A percentile compares a stretch with the other conserved stretches of the same genome.
These are phyloP conservation scores for Apamea crenata DNA, from an alignment of 2,888 invertebrate genomes.

Conservation along the genomic window DNA sequence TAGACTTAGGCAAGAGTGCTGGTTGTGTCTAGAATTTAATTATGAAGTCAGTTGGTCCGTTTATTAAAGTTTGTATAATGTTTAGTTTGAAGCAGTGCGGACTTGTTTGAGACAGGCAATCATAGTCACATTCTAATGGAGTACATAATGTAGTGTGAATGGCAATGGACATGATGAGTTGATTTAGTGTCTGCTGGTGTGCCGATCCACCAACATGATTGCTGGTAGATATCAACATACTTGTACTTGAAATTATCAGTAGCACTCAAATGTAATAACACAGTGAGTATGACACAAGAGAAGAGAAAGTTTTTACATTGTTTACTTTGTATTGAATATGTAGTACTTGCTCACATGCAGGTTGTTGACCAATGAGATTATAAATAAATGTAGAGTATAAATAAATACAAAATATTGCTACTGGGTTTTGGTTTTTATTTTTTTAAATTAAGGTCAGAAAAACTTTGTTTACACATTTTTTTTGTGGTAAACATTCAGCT, in stretches of 20 bases:
- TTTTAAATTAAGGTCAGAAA: neutral
- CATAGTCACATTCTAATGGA: constrained; percentile 49
- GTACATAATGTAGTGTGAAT: constrained; percentile 44
- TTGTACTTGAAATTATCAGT: constrained; percentile 13
- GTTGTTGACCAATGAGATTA: constrained; percentile 9
- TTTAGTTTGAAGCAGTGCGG: constrained; percentile 69
- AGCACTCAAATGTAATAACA: constrained; percentile 20
- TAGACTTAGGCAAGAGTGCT: constrained; percentile 58
- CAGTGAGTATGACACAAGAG: constrained; percentile 27
- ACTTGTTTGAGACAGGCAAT: constrained; percentile 65
- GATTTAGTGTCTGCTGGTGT: constrained; percentile 42
- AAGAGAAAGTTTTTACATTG: constrained; percentile 74
- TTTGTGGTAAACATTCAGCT: neutral
- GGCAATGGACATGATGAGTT: constrained; percentile 55
- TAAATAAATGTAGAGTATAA: neutral
- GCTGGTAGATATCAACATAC: constrained; percentile 25
- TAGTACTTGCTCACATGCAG: constrained; percentile 10
- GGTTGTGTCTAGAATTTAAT: constrained; percentile 61
- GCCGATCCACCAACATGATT: constrained; percentile 42
- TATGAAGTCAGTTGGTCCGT: constrained; percentile 35
- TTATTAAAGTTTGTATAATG: constrained; percentile 45
- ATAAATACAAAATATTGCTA: neutral
- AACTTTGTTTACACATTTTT: constrained; percentile 18
- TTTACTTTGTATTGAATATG: constrained; percentile 60
- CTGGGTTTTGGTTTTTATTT: neutral